Base-by-base conservation (phyloP, 2,113 vertebrate species). In the Triplophysa dalaica region DNA sequence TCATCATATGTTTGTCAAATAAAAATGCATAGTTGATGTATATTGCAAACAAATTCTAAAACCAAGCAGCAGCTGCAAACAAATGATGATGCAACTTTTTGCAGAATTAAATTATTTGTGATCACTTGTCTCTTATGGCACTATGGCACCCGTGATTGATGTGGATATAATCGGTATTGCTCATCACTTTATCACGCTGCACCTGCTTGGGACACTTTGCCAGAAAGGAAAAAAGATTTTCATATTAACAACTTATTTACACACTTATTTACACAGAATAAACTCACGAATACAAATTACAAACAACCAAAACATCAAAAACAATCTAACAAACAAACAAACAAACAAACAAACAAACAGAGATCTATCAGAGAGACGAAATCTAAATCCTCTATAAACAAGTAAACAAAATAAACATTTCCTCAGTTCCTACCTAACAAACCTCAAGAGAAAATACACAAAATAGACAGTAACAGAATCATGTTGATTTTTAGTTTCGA, bases 281-380 rank as follows among this genome's bases (percentile, higher is more conserved):
- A 38, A 11, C 52, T 8, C 12, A 29, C 8, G 29, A 72, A 58
- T 58, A 58, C 29, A 72, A 72, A 72, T 72, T 21, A 72, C 69
- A 26, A 8, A 21, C 19, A 58, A 72, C 26, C 8, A 58, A 58
- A 72, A 14, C 7, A 29, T 33, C 41, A 56, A 58, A 56, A 72
- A 24, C 24, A 24, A n/a, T n/a, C n/a, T n/a, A 24, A 38, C 26
- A 38, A 33, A 72, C 54, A 33, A n/a, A n/a, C 24, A 24, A 24
- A 38, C 26, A 38, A 33, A 72, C 54, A 33, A n/a, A n/a, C 24
- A 24, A 24, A 38, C 26, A 38, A 33, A 72, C 54, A 33, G 17
- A 72, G 69, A 72, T 56, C 19, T 38, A 56, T 70, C 19, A 19
- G 50, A 56, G 69, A 38, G 26, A 72, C 56, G 8, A 24, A 24